A percentile compares a stretch with the other conserved stretches of the same genome.
These are phyloP conservation scores for Idaea biselata DNA, from an alignment of 2,888 invertebrate genomes.

Conservation along the genomic window DNA sequence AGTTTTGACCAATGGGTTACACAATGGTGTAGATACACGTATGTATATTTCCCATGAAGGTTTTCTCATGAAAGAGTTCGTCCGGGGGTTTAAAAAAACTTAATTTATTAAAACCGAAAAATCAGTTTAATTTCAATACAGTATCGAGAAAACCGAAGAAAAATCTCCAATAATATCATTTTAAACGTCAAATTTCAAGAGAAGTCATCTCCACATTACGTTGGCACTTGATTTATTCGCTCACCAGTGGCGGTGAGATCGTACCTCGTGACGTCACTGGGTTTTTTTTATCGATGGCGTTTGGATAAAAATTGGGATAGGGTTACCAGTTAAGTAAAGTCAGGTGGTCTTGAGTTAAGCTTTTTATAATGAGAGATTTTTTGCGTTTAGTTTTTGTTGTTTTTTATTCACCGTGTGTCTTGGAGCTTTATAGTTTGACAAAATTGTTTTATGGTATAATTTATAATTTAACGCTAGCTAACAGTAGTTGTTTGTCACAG, in stretches of 20 bases:
- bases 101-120: too few relatives aligned
- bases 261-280: conserved; percentile 75
- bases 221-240: conserved; percentile 71
- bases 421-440: background rate
- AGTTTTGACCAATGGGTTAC: too few relatives aligned
- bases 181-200: conserved; percentile 66
- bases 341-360: background rate
- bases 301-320: conserved; percentile 72
- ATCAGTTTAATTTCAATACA: background rate
- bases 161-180: background rate
- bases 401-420: background rate
- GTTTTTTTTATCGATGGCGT: conserved; percentile 77
- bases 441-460: too few relatives aligned
- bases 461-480: too few relatives aligned
- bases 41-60: too few relatives aligned
- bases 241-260: conserved; percentile 71
- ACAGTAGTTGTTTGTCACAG: too few relatives aligned
- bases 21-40: too few relatives aligned
- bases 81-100: too few relatives aligned
- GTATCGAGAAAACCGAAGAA: background rate
- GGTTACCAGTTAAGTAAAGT: conserved; percentile 32
- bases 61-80: too few relatives aligned
- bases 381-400: conserved; percentile 6
- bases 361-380: background rate
- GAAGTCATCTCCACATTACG: conserved; percentile 71